Evolutionary conservation across 2,888 invertebrate genomes (phyloP).

Genomic region (Phengaris alcon): DNA sequence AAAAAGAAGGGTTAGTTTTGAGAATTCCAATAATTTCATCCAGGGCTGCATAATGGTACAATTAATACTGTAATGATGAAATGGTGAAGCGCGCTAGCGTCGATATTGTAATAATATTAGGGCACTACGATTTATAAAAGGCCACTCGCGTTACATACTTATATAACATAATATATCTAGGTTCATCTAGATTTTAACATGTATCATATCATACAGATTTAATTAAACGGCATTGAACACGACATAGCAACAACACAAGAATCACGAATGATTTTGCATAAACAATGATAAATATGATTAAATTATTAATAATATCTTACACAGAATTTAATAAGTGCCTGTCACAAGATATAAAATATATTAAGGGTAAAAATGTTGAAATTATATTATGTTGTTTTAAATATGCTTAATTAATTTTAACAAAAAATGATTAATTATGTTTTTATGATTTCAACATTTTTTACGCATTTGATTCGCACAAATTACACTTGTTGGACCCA

Average conservation of each 20-base stretch:
- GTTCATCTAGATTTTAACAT: too few relatives aligned
- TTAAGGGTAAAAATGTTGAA: not conserved
- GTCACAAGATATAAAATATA: not conserved
- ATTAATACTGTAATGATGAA: too few relatives aligned
- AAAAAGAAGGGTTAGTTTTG: too few relatives aligned
- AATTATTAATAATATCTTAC: not conserved
- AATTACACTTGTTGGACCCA: not conserved
- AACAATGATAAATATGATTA: not conserved
- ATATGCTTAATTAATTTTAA: not conserved
- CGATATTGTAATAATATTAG: too few relatives aligned
- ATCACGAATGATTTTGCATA: not conserved
- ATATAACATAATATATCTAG: too few relatives aligned
- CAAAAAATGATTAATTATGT: not conserved
- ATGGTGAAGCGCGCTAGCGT: too few relatives aligned
- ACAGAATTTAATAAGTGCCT: not conserved
- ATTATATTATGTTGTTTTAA: not conserved
- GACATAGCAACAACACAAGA: not conserved
- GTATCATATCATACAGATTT: too few relatives aligned
- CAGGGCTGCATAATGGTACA: too few relatives aligned
- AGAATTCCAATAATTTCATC: too few relatives aligned
- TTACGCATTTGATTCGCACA: too few relatives aligned
- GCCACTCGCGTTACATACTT: too few relatives aligned
- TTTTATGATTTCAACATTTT: not conserved
- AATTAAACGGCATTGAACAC: not conserved
- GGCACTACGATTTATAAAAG: too few relatives aligned